Evolutionary conservation across 2,113 vertebrate genomes (phyloP).

Genomic region (Epinephelus fuscoguttatus): DNA sequence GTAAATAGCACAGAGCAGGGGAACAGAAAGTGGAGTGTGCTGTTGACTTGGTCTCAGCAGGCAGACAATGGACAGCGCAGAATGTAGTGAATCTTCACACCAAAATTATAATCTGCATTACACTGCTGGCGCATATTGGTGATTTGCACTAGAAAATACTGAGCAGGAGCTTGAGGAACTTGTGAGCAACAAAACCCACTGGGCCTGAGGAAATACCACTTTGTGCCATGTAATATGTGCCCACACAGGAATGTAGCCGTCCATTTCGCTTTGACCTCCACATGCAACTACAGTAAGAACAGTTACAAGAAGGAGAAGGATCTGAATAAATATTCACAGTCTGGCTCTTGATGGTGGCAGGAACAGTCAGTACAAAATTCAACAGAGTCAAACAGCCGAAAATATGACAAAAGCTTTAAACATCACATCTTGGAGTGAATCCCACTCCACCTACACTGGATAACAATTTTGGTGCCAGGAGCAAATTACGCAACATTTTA

Average conservation of each 20-base stretch:
- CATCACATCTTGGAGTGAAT: slow-evolving; percentile 47
- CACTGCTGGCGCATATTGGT: neutral
- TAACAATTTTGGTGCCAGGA: slow-evolving; percentile 52
- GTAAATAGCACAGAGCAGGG: too few species aligned
- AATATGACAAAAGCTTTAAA: slow-evolving; percentile 45
- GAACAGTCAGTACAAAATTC: neutral
- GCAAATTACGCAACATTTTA: slow-evolving; percentile 60
- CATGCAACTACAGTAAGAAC: neutral
- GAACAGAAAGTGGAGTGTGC: neutral
- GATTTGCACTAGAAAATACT: neutral
- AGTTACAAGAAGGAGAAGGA: neutral
- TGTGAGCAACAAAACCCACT: neutral
- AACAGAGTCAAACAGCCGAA: slow-evolving; percentile 29
- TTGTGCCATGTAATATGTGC: neutral
- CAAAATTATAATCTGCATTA: neutral
- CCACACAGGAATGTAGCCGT: neutral
- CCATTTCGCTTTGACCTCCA: slow-evolving; percentile 1
- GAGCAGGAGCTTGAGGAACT: neutral
- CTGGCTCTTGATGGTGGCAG: slow-evolving; percentile 9
- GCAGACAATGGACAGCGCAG: too few species aligned
- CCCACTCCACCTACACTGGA: slow-evolving; percentile 41
- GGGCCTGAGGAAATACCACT: neutral
- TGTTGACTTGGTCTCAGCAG: neutral
- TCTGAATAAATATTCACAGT: slow-evolving; percentile 9
- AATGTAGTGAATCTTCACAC: neutral